A percentile compares a stretch with the other conserved stretches of the same genome.
phyloP scores from a whole-genome alignment of 2,888 invertebrate species.

The Galeruca laticollis region DNA sequence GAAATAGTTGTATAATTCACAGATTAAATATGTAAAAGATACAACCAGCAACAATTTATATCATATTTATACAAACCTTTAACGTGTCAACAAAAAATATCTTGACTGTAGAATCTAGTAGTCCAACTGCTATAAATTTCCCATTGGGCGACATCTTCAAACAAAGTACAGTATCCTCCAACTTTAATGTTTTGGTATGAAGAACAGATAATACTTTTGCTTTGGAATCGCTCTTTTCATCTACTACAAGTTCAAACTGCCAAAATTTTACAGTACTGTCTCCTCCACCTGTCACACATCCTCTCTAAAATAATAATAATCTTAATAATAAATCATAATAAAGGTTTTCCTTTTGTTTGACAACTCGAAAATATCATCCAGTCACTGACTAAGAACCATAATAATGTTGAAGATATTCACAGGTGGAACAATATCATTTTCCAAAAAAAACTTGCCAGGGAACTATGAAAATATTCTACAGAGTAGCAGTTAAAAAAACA shows the following conservation, averaged over 20 bases:
- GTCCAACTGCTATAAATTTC: slow-evolving; percentile 88
- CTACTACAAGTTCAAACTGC: slow-evolving; percentile 88
- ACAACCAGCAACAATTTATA: too few species aligned
- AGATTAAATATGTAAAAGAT: not conserved
- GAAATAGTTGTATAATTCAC: too few species aligned
- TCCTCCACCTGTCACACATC: slow-evolving; percentile 87
- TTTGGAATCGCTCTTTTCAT: slow-evolving; percentile 73
- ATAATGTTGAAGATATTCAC: too few species aligned
- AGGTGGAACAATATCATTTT: too few species aligned
- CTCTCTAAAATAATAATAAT: slow-evolving; percentile 69
- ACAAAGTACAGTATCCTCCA: slow-evolving; percentile 89
- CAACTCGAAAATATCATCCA: too few species aligned
- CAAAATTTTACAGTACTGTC: slow-evolving; percentile 94
- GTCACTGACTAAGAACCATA: too few species aligned
- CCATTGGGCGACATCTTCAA: slow-evolving; percentile 87
- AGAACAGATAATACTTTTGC: slow-evolving; percentile 81
- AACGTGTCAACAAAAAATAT: slow-evolving; percentile 95
- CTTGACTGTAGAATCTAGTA: slow-evolving; percentile 94
- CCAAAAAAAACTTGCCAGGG: too few species aligned
- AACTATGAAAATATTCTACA: too few species aligned
- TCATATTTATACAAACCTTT: slow-evolving; percentile 78
- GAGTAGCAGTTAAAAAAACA: too few species aligned
- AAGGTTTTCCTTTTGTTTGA: too few species aligned
- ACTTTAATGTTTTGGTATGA: slow-evolving; percentile 84
- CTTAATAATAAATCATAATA: too few species aligned